Percentiles rank a stretch among this genome's conserved stretches.
These are phyloP conservation scores for Meda fulgida DNA, from an alignment of 2,797 vertebrate species.

Conservation along the genomic window DNA sequence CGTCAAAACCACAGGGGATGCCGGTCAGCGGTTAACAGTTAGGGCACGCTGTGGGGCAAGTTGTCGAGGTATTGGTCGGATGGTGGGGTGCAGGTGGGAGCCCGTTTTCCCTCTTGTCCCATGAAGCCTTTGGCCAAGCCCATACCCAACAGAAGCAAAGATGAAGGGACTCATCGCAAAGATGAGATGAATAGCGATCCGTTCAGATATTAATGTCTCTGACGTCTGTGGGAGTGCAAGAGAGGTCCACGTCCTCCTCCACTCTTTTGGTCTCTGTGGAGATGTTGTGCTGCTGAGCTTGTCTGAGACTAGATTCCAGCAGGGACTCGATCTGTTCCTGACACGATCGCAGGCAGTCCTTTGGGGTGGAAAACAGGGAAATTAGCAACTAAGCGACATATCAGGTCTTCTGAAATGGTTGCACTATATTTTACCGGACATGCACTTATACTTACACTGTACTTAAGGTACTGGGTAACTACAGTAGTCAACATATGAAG, in stretches of 20 bases:
- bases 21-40: conserved; percentile 60
- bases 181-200: conserved; percentile 56
- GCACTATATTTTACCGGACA: too few species aligned
- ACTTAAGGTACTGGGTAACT: too few species aligned
- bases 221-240: conserved; percentile 96
- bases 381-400: conserved; percentile 1
- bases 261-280: conserved; percentile 88
- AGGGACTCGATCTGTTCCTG: conserved; percentile 98
- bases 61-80: conserved; percentile 53
- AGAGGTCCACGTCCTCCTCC: conserved; percentile 90
- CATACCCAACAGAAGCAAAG: conserved; percentile 57
- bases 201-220: conserved; percentile 95
- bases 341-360: conserved; percentile 98
- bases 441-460: too few species aligned
- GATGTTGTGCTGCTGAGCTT: conserved; percentile 87
- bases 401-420: not conserved
- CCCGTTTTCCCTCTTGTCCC: conserved; percentile 57
- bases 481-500: too few species aligned
- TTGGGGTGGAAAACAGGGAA: conserved; percentile 38
- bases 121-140: conserved; percentile 59
- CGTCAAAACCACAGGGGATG: conserved; percentile 54
- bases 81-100: conserved; percentile 43
- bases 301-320: conserved; percentile 93
- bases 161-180: conserved; percentile 45
- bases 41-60: conserved; percentile 61